A percentile compares a stretch with the other conserved stretches of the same genome.
phyloP scores from a whole-genome alignment of 2,888 invertebrate species.

The Sminthurinus aureus region DNA sequence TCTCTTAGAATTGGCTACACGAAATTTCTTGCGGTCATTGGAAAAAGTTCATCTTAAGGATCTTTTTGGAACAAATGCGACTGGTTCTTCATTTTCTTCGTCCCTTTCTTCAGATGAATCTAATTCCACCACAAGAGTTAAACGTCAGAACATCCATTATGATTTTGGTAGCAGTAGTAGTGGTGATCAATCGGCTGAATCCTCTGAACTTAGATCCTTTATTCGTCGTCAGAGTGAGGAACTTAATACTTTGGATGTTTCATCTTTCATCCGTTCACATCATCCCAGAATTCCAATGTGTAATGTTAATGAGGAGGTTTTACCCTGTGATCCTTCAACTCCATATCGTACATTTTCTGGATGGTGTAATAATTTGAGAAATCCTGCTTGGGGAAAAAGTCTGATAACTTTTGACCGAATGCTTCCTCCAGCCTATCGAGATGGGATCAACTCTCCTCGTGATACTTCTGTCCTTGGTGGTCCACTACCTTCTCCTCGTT shows the following conservation, averaged over 20 bases:
- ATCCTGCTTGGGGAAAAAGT: constrained; percentile 83
- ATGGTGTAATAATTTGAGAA: constrained; percentile 85
- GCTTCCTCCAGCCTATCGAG: constrained; percentile 86
- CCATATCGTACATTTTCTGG: constrained; percentile 63
- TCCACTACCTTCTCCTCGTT: constrained; percentile 83
- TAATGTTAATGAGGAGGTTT: constrained; percentile 75
- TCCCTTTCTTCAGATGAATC: too few species aligned
- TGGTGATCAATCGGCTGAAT: not conserved
- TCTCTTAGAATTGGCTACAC: constrained; percentile 85
- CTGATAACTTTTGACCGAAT: constrained; percentile 85
- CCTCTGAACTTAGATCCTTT: not conserved
- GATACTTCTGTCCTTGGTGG: constrained; percentile 76
- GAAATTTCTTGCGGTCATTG: constrained; percentile 76
- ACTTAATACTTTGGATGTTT: constrained; percentile 32
- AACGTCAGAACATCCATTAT: constrained; percentile 47
- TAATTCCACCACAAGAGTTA: constrained; percentile 30
- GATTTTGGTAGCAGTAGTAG: constrained; percentile 13
- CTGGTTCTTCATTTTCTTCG: too few species aligned
- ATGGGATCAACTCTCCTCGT: constrained; percentile 84
- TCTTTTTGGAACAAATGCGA: too few species aligned
- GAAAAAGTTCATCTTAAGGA: constrained; percentile 57
- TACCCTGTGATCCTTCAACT: constrained; percentile 71
- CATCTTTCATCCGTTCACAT: constrained; percentile 34
- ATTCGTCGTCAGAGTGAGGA: constrained; percentile 20
- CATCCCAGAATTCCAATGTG: constrained; percentile 69